A percentile compares a stretch with the other conserved stretches of the same genome.
Evolutionary conservation across 2,113 vertebrate genomes (phyloP).

Genomic region (Colossoma macropomum): DNA sequence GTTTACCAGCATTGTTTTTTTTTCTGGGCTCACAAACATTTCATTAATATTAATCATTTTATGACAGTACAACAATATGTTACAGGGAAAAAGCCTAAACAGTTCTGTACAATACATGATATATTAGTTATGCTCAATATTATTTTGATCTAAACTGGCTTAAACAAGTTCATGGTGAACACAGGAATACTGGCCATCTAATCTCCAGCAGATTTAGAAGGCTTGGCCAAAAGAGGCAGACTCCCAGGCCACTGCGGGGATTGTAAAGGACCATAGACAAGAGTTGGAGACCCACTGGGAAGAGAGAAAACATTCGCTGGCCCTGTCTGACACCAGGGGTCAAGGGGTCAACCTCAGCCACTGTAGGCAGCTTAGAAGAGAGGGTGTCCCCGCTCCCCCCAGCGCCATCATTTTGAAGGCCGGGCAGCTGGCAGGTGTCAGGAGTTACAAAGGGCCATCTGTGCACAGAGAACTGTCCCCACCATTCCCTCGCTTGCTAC

Average conservation of each 20-base stretch:
- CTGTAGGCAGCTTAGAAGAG: slow-evolving; percentile 83
- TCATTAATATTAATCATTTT: neutral
- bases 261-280: slow-evolving; percentile 53
- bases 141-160: slow-evolving; percentile 21
- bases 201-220: slow-evolving; percentile 46
- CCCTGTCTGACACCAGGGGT: slow-evolving; percentile 83
- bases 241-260: slow-evolving; percentile 48
- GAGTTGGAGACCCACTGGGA: slow-evolving; percentile 70
- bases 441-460: slow-evolving; percentile 98
- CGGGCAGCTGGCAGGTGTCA: slow-evolving; percentile 99
- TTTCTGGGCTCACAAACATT: neutral
- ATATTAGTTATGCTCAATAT: neutral
- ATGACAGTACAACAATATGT: neutral
- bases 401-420: slow-evolving; percentile 82
- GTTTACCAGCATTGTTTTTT: neutral
- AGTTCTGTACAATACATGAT: too few species aligned
- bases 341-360: slow-evolving; percentile 79
- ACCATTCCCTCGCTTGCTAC: slow-evolving; percentile 81
- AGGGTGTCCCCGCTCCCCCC: slow-evolving; percentile 77
- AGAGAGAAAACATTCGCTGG: slow-evolving; percentile 78
- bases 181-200: slow-evolving; percentile 34
- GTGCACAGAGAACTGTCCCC: slow-evolving; percentile 86
- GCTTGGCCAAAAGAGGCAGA: slow-evolving; percentile 49
- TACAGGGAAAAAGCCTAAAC: too few species aligned
- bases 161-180: slow-evolving; percentile 54